Base-by-base conservation (phyloP, 2,888 invertebrate species). In the Sinhomidia bicolor region DNA sequence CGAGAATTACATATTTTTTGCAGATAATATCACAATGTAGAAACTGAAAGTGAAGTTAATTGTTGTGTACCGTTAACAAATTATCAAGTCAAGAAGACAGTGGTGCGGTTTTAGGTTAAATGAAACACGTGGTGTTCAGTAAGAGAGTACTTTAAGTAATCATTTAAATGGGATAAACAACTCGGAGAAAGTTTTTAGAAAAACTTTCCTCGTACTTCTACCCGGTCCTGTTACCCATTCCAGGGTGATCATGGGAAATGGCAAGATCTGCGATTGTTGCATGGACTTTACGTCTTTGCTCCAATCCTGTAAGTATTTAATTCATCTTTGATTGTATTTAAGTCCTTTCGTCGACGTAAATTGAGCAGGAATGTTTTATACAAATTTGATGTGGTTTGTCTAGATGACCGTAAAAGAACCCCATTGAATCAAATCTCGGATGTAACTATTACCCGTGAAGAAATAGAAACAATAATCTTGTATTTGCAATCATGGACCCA, bases 281-380 rank as follows among this genome's bases (percentile, higher is more conserved):
- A 96, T 97, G 94, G 98, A 98, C 95, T 97, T 98, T 95, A 96
- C 97, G 94, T 97, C 97, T 95, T 96, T 98, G 94, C 96, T 98
- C 94, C 96, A 97, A 93, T 95, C 96, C 93, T 96, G 96, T 97
- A 95, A 96, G 96, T 94, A 41, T 23, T 36, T 14, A n/a, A n/a
- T n/a, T n/a, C n/a, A n/a, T n/a, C n/a, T n/a, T n/a, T n/a, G n/a
- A n/a, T n/a, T n/a, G n/a, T n/a, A n/a, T n/a, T n/a, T n/a, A n/a
- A n/a, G n/a, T n/a, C n/a, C n/a, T n/a, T n/a, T n/a, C n/a, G n/a
- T n/a, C n/a, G n/a, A n/a, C n/a, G n/a, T n/a, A n/a, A n/a, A n/a
- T n/a, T n/a, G n/a, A n/a, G n/a, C n/a, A n/a, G n/a, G n/a, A n/a
- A n/a, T n/a, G 14, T 20, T 44, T 79, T 32, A 32, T 10, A 41